These are phyloP conservation scores for Embidobia sp. DNA, from an alignment of 2,888 invertebrate species.

Conservation along the genomic window DNA sequence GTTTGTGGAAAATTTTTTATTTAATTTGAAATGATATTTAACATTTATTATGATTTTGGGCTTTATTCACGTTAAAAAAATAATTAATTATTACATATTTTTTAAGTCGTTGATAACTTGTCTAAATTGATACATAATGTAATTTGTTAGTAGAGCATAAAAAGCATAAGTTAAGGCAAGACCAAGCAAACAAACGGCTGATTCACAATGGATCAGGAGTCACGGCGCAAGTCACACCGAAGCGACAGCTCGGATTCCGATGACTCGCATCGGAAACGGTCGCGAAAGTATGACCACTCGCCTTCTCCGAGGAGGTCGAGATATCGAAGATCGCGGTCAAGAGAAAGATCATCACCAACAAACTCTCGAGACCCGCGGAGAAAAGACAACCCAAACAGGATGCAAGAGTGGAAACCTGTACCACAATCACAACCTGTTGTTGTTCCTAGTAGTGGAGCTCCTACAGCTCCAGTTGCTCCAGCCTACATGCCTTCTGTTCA, in stretches of 20 bases:
- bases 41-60: no score
- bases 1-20: no score
- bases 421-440: constrained; percentile 65
- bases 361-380: constrained; percentile 75
- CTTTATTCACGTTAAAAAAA: no score
- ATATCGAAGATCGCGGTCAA: constrained; percentile 77
- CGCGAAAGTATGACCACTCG: constrained; percentile 78
- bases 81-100: no score
- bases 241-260: constrained; percentile 79
- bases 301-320: constrained; percentile 76
- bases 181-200: background rate
- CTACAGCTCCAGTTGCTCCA: constrained; percentile 60
- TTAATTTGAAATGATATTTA: no score
- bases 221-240: constrained; percentile 71
- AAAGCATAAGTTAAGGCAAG: no score
- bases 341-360: constrained; percentile 76
- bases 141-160: no score
- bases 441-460: constrained; percentile 68
- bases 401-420: constrained; percentile 76
- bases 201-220: constrained; percentile 56
- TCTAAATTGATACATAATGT: no score
- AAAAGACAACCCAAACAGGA: constrained; percentile 72
- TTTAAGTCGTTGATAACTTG: no score
- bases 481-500: constrained; percentile 73
- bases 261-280: constrained; percentile 75